phyloP scores from a whole-genome alignment of 2,888 invertebrate species.

The Drosophila putrida region DNA sequence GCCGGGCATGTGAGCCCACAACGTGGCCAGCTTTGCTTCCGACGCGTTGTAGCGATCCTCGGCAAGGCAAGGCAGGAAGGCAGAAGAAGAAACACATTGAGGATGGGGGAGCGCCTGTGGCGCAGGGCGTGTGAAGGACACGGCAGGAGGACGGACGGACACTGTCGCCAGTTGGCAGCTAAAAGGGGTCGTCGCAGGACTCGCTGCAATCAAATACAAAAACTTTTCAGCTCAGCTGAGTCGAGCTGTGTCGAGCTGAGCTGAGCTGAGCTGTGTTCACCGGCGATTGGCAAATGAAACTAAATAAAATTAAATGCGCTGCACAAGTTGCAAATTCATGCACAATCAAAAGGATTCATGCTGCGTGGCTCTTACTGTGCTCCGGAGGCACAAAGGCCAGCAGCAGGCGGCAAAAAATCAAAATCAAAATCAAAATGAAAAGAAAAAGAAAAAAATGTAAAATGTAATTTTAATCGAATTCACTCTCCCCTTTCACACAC shows the following conservation, averaged over 20 bases:
- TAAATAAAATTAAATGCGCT: conserved; percentile 78
- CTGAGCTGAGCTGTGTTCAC: conserved; percentile 14
- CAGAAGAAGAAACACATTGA: background rate
- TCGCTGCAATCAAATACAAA: conserved; percentile 40
- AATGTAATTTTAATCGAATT: conserved; percentile 81
- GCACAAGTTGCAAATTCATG: conserved; percentile 74
- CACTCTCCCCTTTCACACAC: conserved; percentile 64
- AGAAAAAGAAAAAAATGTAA: conserved; percentile 33
- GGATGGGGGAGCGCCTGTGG: conserved; percentile 53
- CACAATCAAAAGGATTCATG: conserved; percentile 78
- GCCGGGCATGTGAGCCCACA: conserved; percentile 82
- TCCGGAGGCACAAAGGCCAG: conserved; percentile 32
- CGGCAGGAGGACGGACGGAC: conserved; percentile 36
- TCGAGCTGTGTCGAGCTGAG: background rate
- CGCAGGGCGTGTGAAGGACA: conserved; percentile 65
- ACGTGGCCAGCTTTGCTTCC: conserved; percentile 75
- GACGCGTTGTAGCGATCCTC: conserved; percentile 56
- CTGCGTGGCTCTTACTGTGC: conserved; percentile 62
- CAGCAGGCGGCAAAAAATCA: conserved; percentile 46
- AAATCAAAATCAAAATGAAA: conserved; percentile 46
- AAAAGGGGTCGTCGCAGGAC: conserved; percentile 46
- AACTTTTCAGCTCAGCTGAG: background rate
- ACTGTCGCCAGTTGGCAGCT: conserved; percentile 19
- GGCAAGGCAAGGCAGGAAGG: conserved; percentile 4
- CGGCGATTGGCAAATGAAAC: conserved; percentile 75